Percentiles rank a stretch among this genome's conserved stretches.
These are phyloP conservation scores for Podarcis muralis DNA, from an alignment of 2,113 vertebrate genomes.

Conservation along the genomic window DNA sequence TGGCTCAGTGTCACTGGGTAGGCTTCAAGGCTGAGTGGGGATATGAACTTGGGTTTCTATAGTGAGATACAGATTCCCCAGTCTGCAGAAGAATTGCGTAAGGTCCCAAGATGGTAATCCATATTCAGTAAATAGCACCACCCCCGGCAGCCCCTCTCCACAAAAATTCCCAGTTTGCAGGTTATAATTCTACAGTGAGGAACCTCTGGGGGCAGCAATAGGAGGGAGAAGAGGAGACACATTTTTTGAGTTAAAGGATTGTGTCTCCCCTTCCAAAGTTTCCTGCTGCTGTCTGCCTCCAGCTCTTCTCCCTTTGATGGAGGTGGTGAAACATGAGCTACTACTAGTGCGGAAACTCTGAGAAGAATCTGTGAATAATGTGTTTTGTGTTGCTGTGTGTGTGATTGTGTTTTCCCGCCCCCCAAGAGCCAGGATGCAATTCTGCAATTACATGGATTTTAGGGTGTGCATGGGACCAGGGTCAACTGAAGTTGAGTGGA, in stretches of 20 bases:
- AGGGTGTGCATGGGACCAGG: not conserved
- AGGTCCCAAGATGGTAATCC: not conserved
- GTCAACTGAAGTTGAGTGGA: not conserved
- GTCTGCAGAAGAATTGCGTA: not conserved
- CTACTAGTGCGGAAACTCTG: not conserved
- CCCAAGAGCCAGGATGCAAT: not conserved
- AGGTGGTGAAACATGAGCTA: not conserved
- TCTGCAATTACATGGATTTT: not conserved
- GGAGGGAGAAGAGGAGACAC: not conserved
- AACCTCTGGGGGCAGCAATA: not conserved
- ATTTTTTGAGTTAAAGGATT: not conserved
- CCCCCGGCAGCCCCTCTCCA: too few species aligned
- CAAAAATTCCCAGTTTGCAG: not conserved
- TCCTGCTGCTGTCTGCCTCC: not conserved
- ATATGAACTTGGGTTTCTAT: too few species aligned
- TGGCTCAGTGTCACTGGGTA: too few species aligned
- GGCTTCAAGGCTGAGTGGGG: too few species aligned
- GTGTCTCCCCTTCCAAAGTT: not conserved
- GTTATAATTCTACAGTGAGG: not conserved
- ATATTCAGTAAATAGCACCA: not conserved
- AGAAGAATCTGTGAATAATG: not conserved
- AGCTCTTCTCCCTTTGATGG: not conserved
- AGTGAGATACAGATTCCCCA: not conserved
- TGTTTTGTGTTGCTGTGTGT: too few species aligned
- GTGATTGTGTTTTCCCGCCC: not conserved